Base-by-base conservation (phyloP, 2,113 vertebrate genomes). In the Tyrannus savana region DNA sequence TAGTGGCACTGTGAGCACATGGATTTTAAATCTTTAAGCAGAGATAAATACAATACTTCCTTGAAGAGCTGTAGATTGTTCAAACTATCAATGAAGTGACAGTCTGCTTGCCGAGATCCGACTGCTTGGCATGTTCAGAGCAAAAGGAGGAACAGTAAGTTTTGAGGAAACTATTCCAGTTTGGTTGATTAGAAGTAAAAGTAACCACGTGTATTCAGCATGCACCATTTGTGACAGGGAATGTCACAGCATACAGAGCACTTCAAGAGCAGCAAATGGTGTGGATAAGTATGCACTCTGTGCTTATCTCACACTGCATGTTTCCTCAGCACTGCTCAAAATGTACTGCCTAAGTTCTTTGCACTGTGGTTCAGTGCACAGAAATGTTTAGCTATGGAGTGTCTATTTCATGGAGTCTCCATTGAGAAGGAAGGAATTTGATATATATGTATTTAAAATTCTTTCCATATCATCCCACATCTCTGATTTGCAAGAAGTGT, bases 351-450 rank as follows among this genome's bases (percentile, higher is more conserved):
- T 66, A 68, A 82, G 59, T 56, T 74, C 37, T 89, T 31, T 25
- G 47, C 59, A 50, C 49, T 50, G 81, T 50, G 42, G 30, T 73
- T 22, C 18, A 23, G 72, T 73, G 42, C 81, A 39, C 25, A 62
- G 41, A 91, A 72, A 31, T 92, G 76, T 83, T 79, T 19, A 86
- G 78, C 39, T 71, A 6, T n/a, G 69, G 27, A 94, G 53, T 84
- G 44, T 66, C 66, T 82, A 0, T 64, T 79, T 85, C 42, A 72
- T 44, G 27, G n/a, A 85, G 13, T 47, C 67, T 91, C 75, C 63
- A 86, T 18, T 88, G 72, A 74, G 86, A 95, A 93, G 75, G 75
- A 91, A 94, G 49, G 82, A 95, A 90, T 86, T 83, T 71, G 47
- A 76, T 50, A 76, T 5, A 22, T 44, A 37, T 17, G 12, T 76